These are phyloP conservation scores for Abrostola tripartita DNA, from an alignment of 2,888 invertebrate genomes.

Conservation along the genomic window DNA sequence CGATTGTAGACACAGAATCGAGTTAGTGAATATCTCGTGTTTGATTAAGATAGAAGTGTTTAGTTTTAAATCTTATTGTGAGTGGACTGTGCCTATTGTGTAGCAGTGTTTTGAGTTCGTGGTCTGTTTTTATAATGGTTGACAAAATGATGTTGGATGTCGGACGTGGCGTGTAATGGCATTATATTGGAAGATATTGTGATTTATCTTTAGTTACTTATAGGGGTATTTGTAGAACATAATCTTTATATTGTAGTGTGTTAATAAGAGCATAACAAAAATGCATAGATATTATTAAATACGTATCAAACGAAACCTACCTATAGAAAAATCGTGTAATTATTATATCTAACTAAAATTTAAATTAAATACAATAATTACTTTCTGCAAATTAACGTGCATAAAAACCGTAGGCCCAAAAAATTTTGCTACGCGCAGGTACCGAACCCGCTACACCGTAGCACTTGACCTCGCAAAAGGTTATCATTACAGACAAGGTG, in stretches of 20 bases:
- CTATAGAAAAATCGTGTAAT: no score
- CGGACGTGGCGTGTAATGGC: not conserved
- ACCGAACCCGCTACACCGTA: not conserved
- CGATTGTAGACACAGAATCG: conserved; percentile 14
- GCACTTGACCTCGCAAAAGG: not conserved
- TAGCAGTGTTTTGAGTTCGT: conserved; percentile 24
- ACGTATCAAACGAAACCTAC: no score
- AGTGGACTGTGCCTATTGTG: conserved; percentile 15
- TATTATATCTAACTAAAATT: not conserved
- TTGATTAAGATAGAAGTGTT: conserved; percentile 35
- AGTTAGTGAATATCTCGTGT: conserved; percentile 18
- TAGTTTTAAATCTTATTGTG: conserved; percentile 38
- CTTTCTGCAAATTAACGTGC: not conserved
- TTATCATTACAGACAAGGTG: not conserved
- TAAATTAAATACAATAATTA: not conserved
- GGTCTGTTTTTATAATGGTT: not conserved
- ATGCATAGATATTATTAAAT: no score
- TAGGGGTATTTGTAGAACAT: no score
- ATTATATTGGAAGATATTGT: no score
- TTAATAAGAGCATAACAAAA: no score
- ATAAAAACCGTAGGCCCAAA: not conserved
- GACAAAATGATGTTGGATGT: not conserved
- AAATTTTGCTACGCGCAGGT: not conserved
- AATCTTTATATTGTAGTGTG: no score
- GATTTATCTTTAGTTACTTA: no score